These are phyloP conservation scores for Eupelmus urozonus DNA, from an alignment of 2,888 invertebrate species.

Conservation along the genomic window DNA sequence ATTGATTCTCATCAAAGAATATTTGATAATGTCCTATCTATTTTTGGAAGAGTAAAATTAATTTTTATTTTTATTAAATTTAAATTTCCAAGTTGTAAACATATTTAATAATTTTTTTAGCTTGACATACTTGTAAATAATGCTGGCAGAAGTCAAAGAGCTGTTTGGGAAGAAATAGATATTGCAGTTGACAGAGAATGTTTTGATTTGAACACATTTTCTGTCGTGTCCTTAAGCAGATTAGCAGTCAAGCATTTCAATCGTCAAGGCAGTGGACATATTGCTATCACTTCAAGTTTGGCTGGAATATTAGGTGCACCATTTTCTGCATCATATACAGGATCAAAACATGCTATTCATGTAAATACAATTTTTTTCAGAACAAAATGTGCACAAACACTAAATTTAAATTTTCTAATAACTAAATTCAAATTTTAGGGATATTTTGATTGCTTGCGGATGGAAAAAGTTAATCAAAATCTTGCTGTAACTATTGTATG, in stretches of 20 bases:
- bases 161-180: conserved; percentile 83
- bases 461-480: conserved; percentile 81
- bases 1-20: conserved; percentile 81
- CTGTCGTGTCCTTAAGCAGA: conserved; percentile 84
- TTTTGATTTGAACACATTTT: conserved; percentile 88
- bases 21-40: conserved; percentile 81
- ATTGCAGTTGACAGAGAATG: conserved; percentile 85
- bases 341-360: conserved; percentile 87
- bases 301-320: conserved; percentile 85
- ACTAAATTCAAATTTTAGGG: conserved; percentile 79
- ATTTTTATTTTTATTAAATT: neutral
- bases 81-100: neutral
- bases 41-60: conserved; percentile 81
- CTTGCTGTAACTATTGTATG: conserved; percentile 84
- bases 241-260: conserved; percentile 84
- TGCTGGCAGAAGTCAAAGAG: conserved; percentile 88
- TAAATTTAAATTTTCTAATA: neutral
- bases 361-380: conserved; percentile 79
- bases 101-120: conserved; percentile 67
- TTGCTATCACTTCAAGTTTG: conserved; percentile 87
- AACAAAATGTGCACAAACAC: no score
- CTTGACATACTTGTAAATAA: conserved; percentile 89
- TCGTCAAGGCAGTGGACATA: conserved; percentile 80
- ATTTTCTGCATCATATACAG: conserved; percentile 85
- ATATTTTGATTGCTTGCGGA: conserved; percentile 83